Conservation (phyloP, 2,888 invertebrate genomes). For the Plagiodera versicolora region DNA sequence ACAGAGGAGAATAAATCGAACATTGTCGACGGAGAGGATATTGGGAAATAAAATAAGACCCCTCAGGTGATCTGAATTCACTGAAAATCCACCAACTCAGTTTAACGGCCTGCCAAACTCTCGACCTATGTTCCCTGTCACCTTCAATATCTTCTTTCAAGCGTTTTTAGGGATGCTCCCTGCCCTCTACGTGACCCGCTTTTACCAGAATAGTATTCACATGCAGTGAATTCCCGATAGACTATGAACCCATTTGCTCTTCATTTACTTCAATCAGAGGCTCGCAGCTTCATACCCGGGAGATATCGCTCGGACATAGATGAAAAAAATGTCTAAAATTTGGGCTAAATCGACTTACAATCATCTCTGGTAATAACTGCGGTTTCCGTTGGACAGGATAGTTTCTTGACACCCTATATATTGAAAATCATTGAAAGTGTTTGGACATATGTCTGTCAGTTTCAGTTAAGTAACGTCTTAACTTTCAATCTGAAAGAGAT, state of each 20-base stretch:
- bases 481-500: no score
- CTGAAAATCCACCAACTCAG: background rate
- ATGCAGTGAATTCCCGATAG: slow-evolving; percentile 40
- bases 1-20: no score
- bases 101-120: background rate
- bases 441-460: no score
- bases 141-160: slow-evolving; percentile 39
- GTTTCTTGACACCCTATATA: no score
- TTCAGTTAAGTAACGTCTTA: no score
- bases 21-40: no score
- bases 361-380: no score
- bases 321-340: slow-evolving; percentile 11
- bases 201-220: slow-evolving; percentile 20
- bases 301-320: slow-evolving; percentile 51
- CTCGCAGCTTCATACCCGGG: slow-evolving; percentile 50
- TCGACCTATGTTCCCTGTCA: slow-evolving; percentile 49
- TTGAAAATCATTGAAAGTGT: no score
- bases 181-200: slow-evolving; percentile 10
- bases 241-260: slow-evolving; percentile 41
- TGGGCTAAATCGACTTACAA: no score
- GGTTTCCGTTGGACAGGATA: no score
- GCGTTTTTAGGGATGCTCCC: slow-evolving; percentile 37
- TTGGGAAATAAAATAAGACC: background rate
- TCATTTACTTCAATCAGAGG: slow-evolving; percentile 54
- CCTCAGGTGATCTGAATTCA: background rate